Conservation (phyloP, 2,888 invertebrate genomes). For the Penaeus monodon region DNA sequence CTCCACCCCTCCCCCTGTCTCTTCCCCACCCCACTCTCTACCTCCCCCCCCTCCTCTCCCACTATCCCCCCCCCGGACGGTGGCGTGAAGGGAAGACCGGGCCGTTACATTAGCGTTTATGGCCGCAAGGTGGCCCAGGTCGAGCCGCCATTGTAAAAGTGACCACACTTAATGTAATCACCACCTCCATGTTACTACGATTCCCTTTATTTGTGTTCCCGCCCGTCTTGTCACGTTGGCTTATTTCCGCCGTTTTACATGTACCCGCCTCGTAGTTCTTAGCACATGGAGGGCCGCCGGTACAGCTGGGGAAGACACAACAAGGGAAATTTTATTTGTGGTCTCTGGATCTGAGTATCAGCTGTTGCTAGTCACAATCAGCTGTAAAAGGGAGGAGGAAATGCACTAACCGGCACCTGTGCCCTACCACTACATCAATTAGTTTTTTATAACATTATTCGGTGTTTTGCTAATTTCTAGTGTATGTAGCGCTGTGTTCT, state of each 20-base stretch:
- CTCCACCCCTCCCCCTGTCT: not conserved
- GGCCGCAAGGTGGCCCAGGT: constrained; percentile 3
- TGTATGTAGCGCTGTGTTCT: not conserved
- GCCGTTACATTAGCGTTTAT: constrained; percentile 1
- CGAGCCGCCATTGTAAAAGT: constrained; percentile 20
- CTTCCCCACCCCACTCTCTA: not conserved
- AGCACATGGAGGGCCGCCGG: too few relatives aligned
- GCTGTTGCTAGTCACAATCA: too few relatives aligned
- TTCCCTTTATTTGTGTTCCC: not conserved
- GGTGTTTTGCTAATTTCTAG: constrained; percentile 17
- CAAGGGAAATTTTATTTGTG: too few relatives aligned
- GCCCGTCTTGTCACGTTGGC: too few relatives aligned
- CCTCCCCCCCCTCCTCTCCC: not conserved
- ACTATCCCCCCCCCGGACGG: not conserved
- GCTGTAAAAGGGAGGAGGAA: too few relatives aligned
- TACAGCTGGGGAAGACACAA: too few relatives aligned
- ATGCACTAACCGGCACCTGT: too few relatives aligned
- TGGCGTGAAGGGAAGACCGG: not conserved
- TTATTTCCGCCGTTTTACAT: too few relatives aligned
- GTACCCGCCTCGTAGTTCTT: too few relatives aligned
- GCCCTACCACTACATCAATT: too few relatives aligned
- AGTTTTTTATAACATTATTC: constrained; percentile 4
- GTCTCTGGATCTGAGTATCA: too few relatives aligned
- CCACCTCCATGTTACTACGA: not conserved
- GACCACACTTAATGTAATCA: constrained; percentile 3